Evolutionary conservation across 2,797 vertebrate genomes (phyloP).

Genomic region (Chrysocyon brachyurus): DNA sequence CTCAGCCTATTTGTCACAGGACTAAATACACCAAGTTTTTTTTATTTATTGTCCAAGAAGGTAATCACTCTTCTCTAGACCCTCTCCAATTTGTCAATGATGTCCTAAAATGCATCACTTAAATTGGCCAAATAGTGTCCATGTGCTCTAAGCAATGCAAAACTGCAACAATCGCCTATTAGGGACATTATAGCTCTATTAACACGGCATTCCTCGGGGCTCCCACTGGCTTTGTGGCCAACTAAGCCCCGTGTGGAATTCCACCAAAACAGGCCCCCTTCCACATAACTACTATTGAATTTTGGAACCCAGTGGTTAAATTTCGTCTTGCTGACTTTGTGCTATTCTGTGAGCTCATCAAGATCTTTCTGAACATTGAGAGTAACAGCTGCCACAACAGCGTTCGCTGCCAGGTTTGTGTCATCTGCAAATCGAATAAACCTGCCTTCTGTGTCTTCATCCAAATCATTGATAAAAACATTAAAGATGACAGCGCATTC

Average conservation of each 20-base stretch:
- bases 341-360: neutral
- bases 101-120: neutral
- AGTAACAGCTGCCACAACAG: neutral
- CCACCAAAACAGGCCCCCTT: too few relatives aligned
- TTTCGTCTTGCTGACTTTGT: neutral
- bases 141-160: neutral
- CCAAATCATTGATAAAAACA: neutral
- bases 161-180: fast-evolving
- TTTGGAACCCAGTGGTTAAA: neutral
- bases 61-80: neutral
- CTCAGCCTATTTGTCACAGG: neutral
- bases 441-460: neutral
- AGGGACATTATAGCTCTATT: neutral
- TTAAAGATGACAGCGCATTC: neutral
- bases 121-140: neutral
- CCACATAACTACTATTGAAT: neutral
- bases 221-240: neutral
- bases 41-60: neutral
- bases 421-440: neutral
- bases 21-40: neutral
- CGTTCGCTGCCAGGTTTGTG: neutral
- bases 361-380: neutral
- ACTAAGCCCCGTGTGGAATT: neutral
- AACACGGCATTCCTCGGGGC: neutral
- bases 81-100: neutral